A percentile compares a stretch with the other conserved stretches of the same genome.
These are phyloP conservation scores for Zalophus californianus DNA, from an alignment of 2,797 vertebrate species.

Conservation along the genomic window DNA sequence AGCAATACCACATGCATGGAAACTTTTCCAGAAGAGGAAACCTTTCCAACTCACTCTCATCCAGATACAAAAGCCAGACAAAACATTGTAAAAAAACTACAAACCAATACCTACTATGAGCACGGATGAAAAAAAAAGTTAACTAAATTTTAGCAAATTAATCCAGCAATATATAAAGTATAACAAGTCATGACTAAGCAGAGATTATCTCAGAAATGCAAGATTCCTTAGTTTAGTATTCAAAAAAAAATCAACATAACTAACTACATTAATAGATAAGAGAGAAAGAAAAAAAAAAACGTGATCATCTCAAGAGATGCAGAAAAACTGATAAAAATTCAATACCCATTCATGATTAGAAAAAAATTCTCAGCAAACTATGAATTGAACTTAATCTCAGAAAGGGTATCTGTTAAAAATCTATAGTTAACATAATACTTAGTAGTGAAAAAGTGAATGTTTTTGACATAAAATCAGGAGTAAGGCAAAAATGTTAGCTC, in stretches of 20 bases:
- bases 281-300: background rate
- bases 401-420: background rate
- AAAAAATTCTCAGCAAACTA: background rate
- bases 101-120: background rate
- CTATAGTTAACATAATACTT: background rate
- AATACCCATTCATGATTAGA: background rate
- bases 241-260: background rate
- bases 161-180: background rate
- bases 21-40: background rate
- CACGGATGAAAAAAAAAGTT: background rate
- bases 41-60: background rate
- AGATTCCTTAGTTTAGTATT: background rate
- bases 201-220: background rate
- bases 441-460: background rate
- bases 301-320: background rate
- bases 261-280: background rate
- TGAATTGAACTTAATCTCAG: background rate
- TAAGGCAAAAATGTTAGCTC: background rate
- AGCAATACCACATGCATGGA: background rate
- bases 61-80: background rate
- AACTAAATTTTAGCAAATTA: background rate
- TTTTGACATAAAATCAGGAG: background rate
- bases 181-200: background rate
- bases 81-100: background rate
- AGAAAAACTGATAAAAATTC: background rate